These are phyloP conservation scores for Montipora capitata DNA, from an alignment of 92 coral and sea anemone genomes.

Conservation along the genomic window DNA sequence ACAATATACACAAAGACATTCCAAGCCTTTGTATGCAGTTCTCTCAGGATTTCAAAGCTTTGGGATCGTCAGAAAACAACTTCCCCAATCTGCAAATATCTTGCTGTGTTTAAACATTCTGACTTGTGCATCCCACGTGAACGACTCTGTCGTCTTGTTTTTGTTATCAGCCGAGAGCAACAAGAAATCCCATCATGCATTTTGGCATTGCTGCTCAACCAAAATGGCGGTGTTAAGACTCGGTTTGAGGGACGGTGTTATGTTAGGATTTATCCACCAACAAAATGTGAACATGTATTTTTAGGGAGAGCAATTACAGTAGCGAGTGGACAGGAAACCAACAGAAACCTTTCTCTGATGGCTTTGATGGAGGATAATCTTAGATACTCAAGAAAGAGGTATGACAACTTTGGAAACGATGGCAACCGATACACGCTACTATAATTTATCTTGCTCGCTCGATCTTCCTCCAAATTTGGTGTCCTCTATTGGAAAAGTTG, in stretches of 20 bases:
- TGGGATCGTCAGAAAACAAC: no score
- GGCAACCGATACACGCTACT: conserved; percentile 59
- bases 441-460: background rate
- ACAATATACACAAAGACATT: no score
- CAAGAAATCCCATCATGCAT: conserved; percentile 69
- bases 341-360: conserved; percentile 59
- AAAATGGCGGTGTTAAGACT: conserved; percentile 77
- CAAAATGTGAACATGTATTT: background rate
- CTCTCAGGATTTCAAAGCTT: no score
- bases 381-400: conserved; percentile 80
- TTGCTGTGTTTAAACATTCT: no score
- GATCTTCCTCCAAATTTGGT: background rate
- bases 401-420: conserved; percentile 40
- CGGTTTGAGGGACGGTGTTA: background rate
- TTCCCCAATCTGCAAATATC: no score
- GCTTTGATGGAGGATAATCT: conserved; percentile 76
- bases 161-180: background rate
- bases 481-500: no score
- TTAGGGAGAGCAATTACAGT: background rate
- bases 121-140: no score
- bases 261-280: background rate
- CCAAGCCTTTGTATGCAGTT: no score
- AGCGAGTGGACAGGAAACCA: background rate
- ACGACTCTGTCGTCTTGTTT: no score
- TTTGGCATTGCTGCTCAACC: conserved; percentile 19